Evolutionary conservation across 2,888 invertebrate species (phyloP).

Genomic region (Phytoseiulus persimilis): DNA sequence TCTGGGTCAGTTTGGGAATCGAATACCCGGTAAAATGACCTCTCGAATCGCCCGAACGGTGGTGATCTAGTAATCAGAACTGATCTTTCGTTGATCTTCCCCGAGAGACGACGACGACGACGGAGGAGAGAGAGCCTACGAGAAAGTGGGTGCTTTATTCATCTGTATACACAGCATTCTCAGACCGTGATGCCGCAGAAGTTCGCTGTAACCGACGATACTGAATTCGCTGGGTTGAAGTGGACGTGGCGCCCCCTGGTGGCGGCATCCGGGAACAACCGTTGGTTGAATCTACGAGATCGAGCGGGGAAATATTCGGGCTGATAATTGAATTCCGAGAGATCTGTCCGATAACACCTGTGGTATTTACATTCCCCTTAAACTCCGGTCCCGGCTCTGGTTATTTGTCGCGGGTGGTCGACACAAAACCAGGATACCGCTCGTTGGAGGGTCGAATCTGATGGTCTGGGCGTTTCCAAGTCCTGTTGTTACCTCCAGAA

Average conservation of each 20-base stretch:
- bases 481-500: too few species aligned
- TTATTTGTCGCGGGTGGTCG: too few species aligned
- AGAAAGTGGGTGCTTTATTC: neutral
- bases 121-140: too few species aligned
- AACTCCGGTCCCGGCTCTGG: too few species aligned
- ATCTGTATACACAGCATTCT: neutral
- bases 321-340: too few species aligned
- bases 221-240: neutral
- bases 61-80: neutral
- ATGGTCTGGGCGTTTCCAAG: too few species aligned
- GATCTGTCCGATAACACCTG: too few species aligned
- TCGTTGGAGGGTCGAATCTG: too few species aligned
- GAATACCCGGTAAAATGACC: neutral
- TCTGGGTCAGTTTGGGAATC: neutral
- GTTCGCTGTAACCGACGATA: neutral
- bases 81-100: neutral
- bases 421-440: too few species aligned
- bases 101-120: neutral
- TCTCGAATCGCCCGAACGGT: neutral
- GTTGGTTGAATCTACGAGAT: too few species aligned
- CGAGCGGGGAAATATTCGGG: too few species aligned
- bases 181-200: neutral
- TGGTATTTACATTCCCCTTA: too few species aligned
- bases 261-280: neutral
- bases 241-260: neutral